Conservation (phyloP, 2,888 invertebrate species). For the Chrysina gloriosa region DNA sequence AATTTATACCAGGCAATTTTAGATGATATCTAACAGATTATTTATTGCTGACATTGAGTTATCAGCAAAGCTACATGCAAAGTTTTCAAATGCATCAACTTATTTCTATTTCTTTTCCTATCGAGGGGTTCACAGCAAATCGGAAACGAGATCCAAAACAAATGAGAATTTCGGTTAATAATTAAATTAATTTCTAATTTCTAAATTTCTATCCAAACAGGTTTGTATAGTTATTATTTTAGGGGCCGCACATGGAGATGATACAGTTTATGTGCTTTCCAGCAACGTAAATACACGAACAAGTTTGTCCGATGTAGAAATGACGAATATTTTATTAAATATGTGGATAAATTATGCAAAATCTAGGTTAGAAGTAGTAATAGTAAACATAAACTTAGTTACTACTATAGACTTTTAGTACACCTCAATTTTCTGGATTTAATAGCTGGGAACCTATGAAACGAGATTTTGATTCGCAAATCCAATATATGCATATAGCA, state of each 20-base stretch:
- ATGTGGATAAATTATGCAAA: constrained; percentile 70
- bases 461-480: constrained; percentile 56
- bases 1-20: constrained; percentile 39
- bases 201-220: neutral
- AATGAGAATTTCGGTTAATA: constrained; percentile 69
- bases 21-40: constrained; percentile 75
- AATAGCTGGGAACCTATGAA: constrained; percentile 67
- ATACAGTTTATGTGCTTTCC: constrained; percentile 68
- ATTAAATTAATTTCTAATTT: constrained; percentile 4
- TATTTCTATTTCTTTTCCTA: constrained; percentile 76
- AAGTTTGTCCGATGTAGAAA: constrained; percentile 66
- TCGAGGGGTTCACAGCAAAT: constrained; percentile 70
- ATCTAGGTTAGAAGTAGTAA: constrained; percentile 67
- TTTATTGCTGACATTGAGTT: constrained; percentile 72
- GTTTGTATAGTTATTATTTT: constrained; percentile 22
- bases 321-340: constrained; percentile 68
- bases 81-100: constrained; percentile 69
- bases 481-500: constrained; percentile 69
- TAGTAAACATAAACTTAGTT: neutral
- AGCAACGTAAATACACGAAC: constrained; percentile 59
- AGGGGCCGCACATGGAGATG: constrained; percentile 77
- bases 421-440: neutral
- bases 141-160: constrained; percentile 68
- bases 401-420: neutral
- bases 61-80: constrained; percentile 71